These are phyloP conservation scores for Stegostoma tigrinum DNA, from an alignment of 2,113 vertebrate species.

Conservation along the genomic window DNA sequence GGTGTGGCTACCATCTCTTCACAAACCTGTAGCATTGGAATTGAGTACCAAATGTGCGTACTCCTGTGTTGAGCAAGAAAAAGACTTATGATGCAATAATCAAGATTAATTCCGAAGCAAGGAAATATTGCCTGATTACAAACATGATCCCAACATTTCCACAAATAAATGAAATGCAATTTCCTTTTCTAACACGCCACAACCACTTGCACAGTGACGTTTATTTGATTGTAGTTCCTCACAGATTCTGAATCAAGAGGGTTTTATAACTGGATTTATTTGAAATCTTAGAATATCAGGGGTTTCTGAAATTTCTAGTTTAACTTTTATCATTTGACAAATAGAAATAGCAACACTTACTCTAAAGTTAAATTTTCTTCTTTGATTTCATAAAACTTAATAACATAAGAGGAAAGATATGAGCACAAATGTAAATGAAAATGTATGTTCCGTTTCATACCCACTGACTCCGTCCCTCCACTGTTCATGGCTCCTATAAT, in stretches of 20 bases:
- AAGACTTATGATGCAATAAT: not conserved
- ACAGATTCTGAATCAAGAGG: not conserved
- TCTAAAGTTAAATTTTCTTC: not conserved
- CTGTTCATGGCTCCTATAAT: not conserved
- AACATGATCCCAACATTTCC: not conserved
- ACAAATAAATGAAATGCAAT: not conserved
- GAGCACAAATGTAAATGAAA: not conserved
- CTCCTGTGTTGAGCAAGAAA: not conserved
- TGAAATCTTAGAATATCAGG: constrained; percentile 4
- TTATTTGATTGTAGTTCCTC: not conserved
- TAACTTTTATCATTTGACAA: not conserved
- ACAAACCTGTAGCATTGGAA: not conserved
- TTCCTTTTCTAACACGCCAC: not conserved
- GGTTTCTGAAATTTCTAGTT: not conserved
- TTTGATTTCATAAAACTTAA: not conserved
- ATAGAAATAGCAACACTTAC: not conserved
- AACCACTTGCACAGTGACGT: not conserved
- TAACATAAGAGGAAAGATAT: not conserved
- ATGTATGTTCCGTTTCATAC: not conserved
- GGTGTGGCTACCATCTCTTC: not conserved
- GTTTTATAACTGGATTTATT: not conserved
- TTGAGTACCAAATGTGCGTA: not conserved
- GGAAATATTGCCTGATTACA: not conserved
- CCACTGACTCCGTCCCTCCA: not conserved
- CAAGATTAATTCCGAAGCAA: not conserved